phyloP scores from a whole-genome alignment of 2,113 vertebrate species.

The Apistogramma diplotaenia region DNA sequence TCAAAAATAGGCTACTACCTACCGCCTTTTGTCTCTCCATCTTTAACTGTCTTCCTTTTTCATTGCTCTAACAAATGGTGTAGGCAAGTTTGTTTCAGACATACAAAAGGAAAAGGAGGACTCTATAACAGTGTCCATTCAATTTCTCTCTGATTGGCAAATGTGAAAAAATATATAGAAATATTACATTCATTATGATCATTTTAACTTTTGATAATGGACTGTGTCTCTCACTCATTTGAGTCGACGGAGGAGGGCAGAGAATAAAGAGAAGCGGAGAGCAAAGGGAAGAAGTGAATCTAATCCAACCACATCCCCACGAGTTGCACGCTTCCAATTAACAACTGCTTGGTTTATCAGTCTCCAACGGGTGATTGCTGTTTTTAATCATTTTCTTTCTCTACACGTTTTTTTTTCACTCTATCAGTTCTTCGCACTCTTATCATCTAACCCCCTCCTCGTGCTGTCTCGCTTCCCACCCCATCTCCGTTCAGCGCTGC shows the following conservation, averaged over 20 bases:
- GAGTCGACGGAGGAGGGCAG: slow-evolving; percentile 16
- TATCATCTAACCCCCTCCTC: slow-evolving; percentile 70
- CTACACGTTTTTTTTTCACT: slow-evolving; percentile 50
- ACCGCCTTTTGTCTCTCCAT: slow-evolving; percentile 51
- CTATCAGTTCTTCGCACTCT: slow-evolving; percentile 72
- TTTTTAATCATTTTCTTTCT: slow-evolving; percentile 87
- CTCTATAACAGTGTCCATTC: background rate
- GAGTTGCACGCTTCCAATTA: slow-evolving; percentile 85
- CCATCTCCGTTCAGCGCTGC: slow-evolving; percentile 39
- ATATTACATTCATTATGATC: slow-evolving; percentile 21
- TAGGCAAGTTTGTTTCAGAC: slow-evolving; percentile 12
- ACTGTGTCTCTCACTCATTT: slow-evolving; percentile 28
- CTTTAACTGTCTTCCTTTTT: slow-evolving; percentile 49
- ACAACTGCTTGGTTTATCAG: slow-evolving; percentile 85
- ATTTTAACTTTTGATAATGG: slow-evolving; percentile 34
- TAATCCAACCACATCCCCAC: slow-evolving; percentile 73
- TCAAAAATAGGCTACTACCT: slow-evolving; percentile 61
- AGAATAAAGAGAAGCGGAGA: slow-evolving; percentile 31
- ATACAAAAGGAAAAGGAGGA: slow-evolving; percentile 9
- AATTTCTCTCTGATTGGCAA: slow-evolving; percentile 16
- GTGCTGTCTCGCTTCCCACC: slow-evolving; percentile 49
- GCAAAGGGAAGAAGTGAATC: slow-evolving; percentile 54
- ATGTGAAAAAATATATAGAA: slow-evolving; percentile 9
- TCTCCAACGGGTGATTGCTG: slow-evolving; percentile 85
- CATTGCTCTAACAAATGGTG: slow-evolving; percentile 16